These are phyloP conservation scores for Acipenser ruthenus DNA, from an alignment of 2,797 vertebrate genomes.

Conservation along the genomic window DNA sequence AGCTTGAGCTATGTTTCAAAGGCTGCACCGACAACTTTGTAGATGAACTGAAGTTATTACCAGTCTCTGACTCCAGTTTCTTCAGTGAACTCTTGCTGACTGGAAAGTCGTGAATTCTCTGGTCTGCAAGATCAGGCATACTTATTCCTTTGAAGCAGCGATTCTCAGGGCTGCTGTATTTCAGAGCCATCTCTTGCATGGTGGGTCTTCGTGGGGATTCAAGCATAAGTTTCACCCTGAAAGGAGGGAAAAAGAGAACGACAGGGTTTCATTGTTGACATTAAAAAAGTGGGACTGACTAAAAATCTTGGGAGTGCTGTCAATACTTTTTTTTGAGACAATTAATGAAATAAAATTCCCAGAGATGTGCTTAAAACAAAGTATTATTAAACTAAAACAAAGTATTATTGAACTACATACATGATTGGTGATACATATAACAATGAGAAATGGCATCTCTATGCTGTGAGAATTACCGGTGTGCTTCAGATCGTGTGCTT, in stretches of 20 bases:
- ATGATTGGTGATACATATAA: too few species aligned
- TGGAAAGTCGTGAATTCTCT: constrained; percentile 32
- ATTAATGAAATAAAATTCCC: too few species aligned
- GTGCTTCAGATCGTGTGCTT: constrained; percentile 62
- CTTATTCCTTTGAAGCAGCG: constrained; percentile 63
- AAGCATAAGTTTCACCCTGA: constrained; percentile 53
- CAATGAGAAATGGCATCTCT: too few species aligned
- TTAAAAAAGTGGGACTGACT: too few species aligned
- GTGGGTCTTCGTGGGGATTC: constrained; percentile 58
- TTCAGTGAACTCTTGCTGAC: constrained; percentile 45
- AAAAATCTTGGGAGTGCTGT: too few species aligned
- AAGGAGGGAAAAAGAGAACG: neutral
- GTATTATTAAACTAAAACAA: too few species aligned
- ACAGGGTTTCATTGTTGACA: too few species aligned
- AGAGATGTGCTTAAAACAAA: too few species aligned
- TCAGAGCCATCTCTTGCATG: constrained; percentile 66
- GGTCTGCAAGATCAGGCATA: constrained; percentile 67
- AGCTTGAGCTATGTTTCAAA: too few species aligned
- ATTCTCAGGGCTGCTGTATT: constrained; percentile 27
- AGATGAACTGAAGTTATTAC: constrained; percentile 38
- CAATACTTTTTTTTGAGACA: too few species aligned
- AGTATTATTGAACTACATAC: too few species aligned
- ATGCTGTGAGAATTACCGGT: constrained; percentile 51
- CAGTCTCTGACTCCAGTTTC: constrained; percentile 26
- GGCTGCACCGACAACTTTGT: too few species aligned